A percentile compares a stretch with the other conserved stretches of the same genome.
These are phyloP conservation scores for Setophaga petechia DNA, from an alignment of 2,113 vertebrate species.

Conservation along the genomic window DNA sequence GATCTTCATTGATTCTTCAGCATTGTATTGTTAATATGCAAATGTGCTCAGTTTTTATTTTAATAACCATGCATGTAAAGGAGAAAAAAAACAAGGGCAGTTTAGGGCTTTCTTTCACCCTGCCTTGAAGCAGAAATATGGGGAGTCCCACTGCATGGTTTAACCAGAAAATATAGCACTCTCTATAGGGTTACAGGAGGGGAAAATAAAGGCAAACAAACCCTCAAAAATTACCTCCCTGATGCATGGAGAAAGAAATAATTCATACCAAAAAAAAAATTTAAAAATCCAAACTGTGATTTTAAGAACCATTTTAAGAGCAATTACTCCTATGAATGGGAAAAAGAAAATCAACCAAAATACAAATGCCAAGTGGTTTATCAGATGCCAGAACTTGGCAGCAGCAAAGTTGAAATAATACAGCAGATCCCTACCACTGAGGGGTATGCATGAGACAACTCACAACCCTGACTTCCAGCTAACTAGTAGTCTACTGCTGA, in stretches of 20 bases:
- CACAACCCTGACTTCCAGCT: not conserved
- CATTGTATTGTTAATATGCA: constrained; percentile 20
- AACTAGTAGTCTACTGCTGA: not conserved
- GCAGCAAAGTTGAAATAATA: not conserved
- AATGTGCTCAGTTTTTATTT: not conserved
- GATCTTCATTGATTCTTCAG: constrained; percentile 3
- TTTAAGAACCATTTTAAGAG: not conserved
- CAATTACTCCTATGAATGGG: not conserved
- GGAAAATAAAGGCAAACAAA: not conserved
- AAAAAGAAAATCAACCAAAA: not conserved
- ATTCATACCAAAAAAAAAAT: accelerated
- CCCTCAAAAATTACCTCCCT: not conserved
- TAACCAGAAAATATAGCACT: not conserved
- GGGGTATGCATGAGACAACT: not conserved
- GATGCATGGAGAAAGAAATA: not conserved
- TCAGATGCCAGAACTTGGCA: not conserved
- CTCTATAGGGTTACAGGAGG: not conserved
- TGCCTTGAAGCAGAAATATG: not conserved
- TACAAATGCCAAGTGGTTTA: not conserved
- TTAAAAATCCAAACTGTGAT: accelerated
- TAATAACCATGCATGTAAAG: not conserved
- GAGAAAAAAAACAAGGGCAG: not conserved
- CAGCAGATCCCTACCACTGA: not conserved
- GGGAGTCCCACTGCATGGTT: not conserved
- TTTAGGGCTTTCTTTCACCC: not conserved